A percentile compares a stretch with the other conserved stretches of the same genome.
Conservation (phyloP, 2,797 vertebrate genomes). For the Enteromius treurensis region DNA sequence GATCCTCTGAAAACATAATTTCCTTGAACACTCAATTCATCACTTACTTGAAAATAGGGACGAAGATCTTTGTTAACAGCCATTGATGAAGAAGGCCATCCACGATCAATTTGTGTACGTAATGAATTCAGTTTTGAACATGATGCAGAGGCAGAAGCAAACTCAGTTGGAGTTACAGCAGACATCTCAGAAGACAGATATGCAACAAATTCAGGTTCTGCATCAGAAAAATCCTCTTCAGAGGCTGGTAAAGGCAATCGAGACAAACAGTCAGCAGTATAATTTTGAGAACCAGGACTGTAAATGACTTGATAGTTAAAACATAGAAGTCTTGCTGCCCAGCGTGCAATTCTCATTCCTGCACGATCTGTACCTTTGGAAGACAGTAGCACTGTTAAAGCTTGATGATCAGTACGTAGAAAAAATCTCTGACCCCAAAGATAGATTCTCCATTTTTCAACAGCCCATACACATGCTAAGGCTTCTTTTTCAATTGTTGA, state of each 20-base stretch:
- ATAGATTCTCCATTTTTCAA: background rate
- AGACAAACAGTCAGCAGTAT: background rate
- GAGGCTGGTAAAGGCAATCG: background rate
- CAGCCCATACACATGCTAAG: background rate
- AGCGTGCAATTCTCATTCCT: background rate
- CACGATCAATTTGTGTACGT: background rate
- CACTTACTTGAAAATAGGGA: background rate
- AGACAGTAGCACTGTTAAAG: background rate
- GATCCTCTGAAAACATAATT: background rate
- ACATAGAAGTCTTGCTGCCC: background rate
- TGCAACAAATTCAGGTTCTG: background rate
- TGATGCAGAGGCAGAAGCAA: background rate
- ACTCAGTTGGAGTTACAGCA: background rate
- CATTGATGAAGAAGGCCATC: background rate
- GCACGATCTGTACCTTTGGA: background rate
- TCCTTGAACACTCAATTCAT: background rate
- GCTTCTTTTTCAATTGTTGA: background rate
- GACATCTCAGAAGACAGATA: background rate
- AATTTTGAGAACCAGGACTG: background rate
- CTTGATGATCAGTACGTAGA: background rate
- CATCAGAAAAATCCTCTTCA: background rate
- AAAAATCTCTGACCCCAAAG: background rate
- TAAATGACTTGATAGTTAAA: background rate
- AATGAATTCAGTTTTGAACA: background rate
- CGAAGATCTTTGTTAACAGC: background rate